Evolutionary conservation across 2,113 vertebrate species (phyloP).

Genomic region (Pycnonotus jocosus): DNA sequence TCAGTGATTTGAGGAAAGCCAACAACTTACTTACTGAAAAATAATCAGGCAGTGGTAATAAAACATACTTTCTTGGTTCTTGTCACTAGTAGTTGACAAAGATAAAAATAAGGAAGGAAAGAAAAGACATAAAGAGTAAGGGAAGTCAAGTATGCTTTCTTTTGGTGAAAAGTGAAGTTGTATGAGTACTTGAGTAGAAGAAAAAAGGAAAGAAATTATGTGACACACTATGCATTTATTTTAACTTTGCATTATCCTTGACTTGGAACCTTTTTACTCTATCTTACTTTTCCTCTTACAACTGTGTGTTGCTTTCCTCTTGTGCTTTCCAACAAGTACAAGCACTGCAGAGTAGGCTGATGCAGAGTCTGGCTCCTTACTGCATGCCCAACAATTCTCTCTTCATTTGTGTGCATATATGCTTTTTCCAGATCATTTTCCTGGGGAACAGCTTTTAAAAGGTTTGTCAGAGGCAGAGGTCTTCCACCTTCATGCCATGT

Average conservation of each 20-base stretch:
- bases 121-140: not conserved
- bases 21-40: not conserved
- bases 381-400: not conserved
- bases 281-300: not conserved
- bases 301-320: not conserved
- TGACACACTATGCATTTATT: not conserved
- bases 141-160: not conserved
- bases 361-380: not conserved
- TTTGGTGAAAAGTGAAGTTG: not conserved
- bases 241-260: not conserved
- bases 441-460: not conserved
- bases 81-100: not conserved
- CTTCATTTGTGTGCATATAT: not conserved
- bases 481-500: not conserved
- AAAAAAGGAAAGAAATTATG: not conserved
- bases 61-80: not conserved
- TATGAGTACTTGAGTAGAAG: not conserved
- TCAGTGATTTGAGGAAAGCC: not conserved
- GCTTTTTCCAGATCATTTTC: not conserved
- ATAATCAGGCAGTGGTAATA: not conserved
- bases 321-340: not conserved
- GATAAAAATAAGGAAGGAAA: not conserved
- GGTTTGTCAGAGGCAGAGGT: not conserved
- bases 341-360: not conserved
- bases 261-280: not conserved